A percentile compares a stretch with the other conserved stretches of the same genome.
Evolutionary conservation across 2,797 vertebrate species (phyloP).

Genomic region (Cuculus canorus): DNA sequence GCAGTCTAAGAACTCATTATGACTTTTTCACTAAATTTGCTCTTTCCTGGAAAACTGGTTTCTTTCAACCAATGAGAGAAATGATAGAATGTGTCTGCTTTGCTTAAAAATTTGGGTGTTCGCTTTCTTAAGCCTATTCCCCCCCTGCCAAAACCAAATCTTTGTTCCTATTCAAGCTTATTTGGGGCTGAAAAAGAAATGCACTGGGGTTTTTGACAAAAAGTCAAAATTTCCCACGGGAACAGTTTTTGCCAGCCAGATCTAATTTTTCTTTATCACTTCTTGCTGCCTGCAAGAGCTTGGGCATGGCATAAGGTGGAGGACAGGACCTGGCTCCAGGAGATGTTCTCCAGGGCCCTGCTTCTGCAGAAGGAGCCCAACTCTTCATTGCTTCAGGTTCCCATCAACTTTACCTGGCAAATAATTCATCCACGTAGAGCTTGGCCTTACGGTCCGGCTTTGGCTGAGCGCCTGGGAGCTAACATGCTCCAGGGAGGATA

Average conservation of each 20-base stretch:
- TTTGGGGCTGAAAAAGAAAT: constrained; percentile 16
- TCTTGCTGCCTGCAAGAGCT: not conserved
- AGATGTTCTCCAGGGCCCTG: not conserved
- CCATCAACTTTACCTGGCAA: constrained; percentile 35
- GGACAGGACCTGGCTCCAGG: not conserved
- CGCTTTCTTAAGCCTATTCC: not conserved
- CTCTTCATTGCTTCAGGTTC: not conserved
- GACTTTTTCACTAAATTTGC: not conserved
- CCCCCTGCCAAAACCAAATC: constrained; percentile 30
- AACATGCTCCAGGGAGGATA: not conserved
- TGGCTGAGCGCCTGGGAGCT: not conserved
- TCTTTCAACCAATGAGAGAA: not conserved
- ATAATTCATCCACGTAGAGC: constrained; percentile 2
- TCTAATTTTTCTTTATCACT: constrained; percentile 14
- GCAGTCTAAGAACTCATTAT: not conserved
- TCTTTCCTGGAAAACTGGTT: not conserved
- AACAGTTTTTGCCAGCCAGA: not conserved
- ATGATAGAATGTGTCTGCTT: not conserved
- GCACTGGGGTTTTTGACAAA: constrained; percentile 21
- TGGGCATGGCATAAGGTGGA: fast-evolving
- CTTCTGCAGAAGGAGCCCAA: not conserved
- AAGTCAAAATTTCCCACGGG: constrained; percentile 65
- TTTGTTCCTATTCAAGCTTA: constrained; percentile 60
- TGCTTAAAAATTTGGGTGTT: constrained; percentile 37
- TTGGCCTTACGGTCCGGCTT: not conserved